These are phyloP conservation scores for Aplidium turbinatum DNA, from an alignment of 23 tunicate species.

Conservation along the genomic window DNA sequence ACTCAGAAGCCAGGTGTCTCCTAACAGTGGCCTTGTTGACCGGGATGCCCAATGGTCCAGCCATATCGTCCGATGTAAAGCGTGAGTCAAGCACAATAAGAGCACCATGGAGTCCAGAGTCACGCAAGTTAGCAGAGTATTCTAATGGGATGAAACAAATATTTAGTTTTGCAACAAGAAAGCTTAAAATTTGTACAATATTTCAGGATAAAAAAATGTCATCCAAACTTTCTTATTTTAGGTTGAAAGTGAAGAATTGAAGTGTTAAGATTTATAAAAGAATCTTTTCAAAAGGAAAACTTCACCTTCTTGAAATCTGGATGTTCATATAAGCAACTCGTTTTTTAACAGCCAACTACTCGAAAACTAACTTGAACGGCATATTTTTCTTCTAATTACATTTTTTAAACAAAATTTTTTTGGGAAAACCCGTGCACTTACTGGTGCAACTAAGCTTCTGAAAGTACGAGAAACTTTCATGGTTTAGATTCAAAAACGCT, in stretches of 20 bases:
- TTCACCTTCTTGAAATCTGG: too few relatives aligned
- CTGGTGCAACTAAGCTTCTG: too few relatives aligned
- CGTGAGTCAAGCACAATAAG: constrained; percentile 43
- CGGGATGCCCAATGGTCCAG: constrained; percentile 62
- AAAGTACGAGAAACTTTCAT: too few relatives aligned
- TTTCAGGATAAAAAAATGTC: background rate
- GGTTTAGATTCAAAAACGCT: too few relatives aligned
- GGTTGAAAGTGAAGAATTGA: background rate
- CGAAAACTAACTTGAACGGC: too few relatives aligned
- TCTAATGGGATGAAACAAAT: constrained; percentile 27
- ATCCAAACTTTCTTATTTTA: background rate
- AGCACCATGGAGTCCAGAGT: constrained; percentile 74
- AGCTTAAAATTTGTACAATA: background rate
- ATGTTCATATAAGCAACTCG: too few relatives aligned
- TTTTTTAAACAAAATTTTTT: too few relatives aligned
- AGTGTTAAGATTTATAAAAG: background rate
- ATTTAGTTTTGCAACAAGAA: background rate
- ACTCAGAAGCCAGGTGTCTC: constrained; percentile 66
- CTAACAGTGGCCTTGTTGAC: constrained; percentile 57
- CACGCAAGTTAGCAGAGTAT: constrained; percentile 51
- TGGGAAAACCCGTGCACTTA: too few relatives aligned
- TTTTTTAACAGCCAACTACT: too few relatives aligned
- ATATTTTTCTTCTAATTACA: too few relatives aligned
- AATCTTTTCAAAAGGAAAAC: too few relatives aligned
- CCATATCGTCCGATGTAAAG: constrained; percentile 57